phyloP scores from a whole-genome alignment of 2,797 vertebrate genomes.

The Antrozous pallidus region DNA sequence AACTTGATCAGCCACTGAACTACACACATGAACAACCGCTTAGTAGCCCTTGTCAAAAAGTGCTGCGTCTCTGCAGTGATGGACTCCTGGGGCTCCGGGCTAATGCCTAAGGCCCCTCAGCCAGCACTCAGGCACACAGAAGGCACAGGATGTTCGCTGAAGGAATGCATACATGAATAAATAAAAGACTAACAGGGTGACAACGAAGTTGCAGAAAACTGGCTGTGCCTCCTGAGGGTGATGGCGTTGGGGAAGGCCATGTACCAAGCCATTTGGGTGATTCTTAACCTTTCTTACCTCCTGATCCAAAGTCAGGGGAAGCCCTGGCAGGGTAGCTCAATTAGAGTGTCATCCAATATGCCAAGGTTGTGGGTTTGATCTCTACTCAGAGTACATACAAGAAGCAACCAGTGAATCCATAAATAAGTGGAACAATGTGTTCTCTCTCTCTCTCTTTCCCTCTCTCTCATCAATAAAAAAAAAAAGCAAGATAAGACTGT shows the following conservation, averaged over 20 bases:
- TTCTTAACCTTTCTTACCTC: background rate
- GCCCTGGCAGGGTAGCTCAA: background rate
- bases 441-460: background rate
- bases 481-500: background rate
- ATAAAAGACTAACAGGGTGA: background rate
- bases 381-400: background rate
- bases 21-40: background rate
- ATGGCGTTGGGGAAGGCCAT: background rate
- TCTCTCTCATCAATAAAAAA: background rate
- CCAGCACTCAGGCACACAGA: background rate
- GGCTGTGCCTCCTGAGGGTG: background rate
- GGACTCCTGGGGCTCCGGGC: background rate
- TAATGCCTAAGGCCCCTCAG: background rate
- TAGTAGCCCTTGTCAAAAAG: background rate
- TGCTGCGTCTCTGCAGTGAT: background rate
- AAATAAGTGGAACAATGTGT: background rate
- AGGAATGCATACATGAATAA: background rate
- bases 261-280: background rate
- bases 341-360: background rate
- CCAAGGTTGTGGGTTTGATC: background rate
- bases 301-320: background rate
- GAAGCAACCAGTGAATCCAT: background rate
- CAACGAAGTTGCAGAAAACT: background rate
- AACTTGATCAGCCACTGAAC: background rate
- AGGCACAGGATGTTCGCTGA: background rate